Conservation (phyloP, 2,888 invertebrate genomes). For the Chalcosyrphus nemorum region DNA sequence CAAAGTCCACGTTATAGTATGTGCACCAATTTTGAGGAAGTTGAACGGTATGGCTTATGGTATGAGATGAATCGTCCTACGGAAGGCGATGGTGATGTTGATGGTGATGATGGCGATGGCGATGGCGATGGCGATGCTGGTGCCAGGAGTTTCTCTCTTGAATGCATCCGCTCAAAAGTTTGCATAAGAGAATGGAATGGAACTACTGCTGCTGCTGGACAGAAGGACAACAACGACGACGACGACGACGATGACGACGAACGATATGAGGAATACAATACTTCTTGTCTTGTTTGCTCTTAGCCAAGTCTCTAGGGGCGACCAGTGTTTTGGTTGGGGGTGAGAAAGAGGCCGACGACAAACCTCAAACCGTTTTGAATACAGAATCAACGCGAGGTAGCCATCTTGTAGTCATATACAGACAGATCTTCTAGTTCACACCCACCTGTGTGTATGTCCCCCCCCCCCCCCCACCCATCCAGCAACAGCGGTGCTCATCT, state of each 20-base stretch:
- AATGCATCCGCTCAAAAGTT: conserved; percentile 64
- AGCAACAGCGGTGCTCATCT: too few species aligned
- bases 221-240: conserved; percentile 40
- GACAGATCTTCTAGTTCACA: conserved; percentile 22
- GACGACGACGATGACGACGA: conserved; percentile 27
- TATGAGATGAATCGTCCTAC: conserved; percentile 55
- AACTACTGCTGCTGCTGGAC: conserved; percentile 50
- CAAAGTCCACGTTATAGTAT: conserved; percentile 44
- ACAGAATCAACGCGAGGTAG: conserved; percentile 53
- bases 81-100: conserved; percentile 36
- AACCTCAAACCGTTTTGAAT: conserved; percentile 42
- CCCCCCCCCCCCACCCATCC: conserved; percentile 7
- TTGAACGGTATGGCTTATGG: conserved; percentile 50
- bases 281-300: conserved; percentile 45
- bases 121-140: conserved; percentile 62
- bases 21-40: conserved; percentile 62
- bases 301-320: conserved; percentile 23
- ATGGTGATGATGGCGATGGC: conserved; percentile 62
- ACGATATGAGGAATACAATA: conserved; percentile 58
- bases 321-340: too few species aligned
- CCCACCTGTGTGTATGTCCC: conserved; percentile 28
- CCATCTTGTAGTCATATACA: conserved; percentile 52
- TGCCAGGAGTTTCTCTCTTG: conserved; percentile 70
- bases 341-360: conserved; percentile 5
- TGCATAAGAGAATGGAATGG: conserved; percentile 62